phyloP scores from a whole-genome alignment of 2,113 vertebrate species.

The Neolamprologus variostigma region DNA sequence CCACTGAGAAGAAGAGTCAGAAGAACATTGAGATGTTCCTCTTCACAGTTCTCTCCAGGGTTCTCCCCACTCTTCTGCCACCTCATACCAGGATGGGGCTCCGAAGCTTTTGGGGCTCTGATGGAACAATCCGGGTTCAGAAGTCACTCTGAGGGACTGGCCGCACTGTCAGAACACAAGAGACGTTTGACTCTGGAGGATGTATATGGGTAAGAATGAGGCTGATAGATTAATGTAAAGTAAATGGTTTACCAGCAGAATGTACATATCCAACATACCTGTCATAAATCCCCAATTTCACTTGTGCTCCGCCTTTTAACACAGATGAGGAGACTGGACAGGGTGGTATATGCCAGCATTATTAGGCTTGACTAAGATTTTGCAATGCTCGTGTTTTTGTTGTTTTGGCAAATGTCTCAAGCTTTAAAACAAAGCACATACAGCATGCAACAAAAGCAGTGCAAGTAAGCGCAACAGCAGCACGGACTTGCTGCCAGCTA shows the following conservation, averaged over 20 bases:
- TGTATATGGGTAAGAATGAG: neutral
- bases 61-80: slow-evolving; percentile 47
- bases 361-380: neutral
- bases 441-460: neutral
- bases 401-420: neutral
- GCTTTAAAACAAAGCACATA: neutral
- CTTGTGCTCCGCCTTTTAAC: neutral
- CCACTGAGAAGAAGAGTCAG: slow-evolving; percentile 22
- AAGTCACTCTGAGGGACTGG: slow-evolving; percentile 49
- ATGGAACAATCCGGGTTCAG: slow-evolving; percentile 34
- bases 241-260: neutral
- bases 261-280: neutral
- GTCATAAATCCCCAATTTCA: neutral
- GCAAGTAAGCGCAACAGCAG: neutral
- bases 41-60: slow-evolving; percentile 34
- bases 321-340: neutral
- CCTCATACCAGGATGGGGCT: slow-evolving; percentile 42
- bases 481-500: neutral
- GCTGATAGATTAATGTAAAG: slow-evolving; percentile 3
- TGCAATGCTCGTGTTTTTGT: neutral
- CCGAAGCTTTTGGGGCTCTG: slow-evolving; percentile 23
- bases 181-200: slow-evolving; percentile 30
- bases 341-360: neutral
- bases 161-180: slow-evolving; percentile 47
- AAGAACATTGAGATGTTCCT: slow-evolving; percentile 38